Percentiles rank a stretch among this genome's conserved stretches.
Evolutionary conservation across 2,888 invertebrate species (phyloP).

Genomic region (Aromia moschata): DNA sequence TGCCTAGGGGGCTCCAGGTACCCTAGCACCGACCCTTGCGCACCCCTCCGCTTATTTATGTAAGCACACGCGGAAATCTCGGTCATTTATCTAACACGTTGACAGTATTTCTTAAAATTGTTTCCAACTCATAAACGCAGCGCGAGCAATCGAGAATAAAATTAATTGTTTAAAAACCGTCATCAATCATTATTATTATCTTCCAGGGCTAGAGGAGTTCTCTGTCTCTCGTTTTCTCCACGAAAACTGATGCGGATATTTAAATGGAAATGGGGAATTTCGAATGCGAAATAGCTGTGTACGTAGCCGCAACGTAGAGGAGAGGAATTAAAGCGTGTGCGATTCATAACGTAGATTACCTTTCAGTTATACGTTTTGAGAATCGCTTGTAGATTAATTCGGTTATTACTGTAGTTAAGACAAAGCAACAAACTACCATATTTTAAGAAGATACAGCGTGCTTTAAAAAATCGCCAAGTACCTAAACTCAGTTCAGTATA

Average conservation of each 20-base stretch:
- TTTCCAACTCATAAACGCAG: conserved; percentile 51
- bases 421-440: no score
- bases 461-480: no score
- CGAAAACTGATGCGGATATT: conserved; percentile 13
- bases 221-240: no score
- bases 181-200: conserved; percentile 39
- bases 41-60: conserved; percentile 58
- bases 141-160: conserved; percentile 43
- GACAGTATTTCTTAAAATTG: conserved; percentile 53
- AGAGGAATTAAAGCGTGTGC: no score
- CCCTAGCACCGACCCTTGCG: no score
- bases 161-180: conserved; percentile 45
- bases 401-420: no score
- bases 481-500: no score
- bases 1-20: no score
- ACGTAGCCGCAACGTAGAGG: not conserved
- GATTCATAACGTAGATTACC: no score
- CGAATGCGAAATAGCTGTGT: conserved; percentile 26
- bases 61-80: conserved; percentile 57
- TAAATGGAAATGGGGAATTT: conserved; percentile 17
- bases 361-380: no score
- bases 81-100: conserved; percentile 54
- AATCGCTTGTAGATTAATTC: no score
- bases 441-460: no score
- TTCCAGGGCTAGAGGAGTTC: conserved; percentile 8